Percentiles rank a stretch among this genome's conserved stretches.
These are phyloP conservation scores for Lordiphosa mommai DNA, from an alignment of 1,140 invertebrate genomes.

Conservation along the genomic window DNA sequence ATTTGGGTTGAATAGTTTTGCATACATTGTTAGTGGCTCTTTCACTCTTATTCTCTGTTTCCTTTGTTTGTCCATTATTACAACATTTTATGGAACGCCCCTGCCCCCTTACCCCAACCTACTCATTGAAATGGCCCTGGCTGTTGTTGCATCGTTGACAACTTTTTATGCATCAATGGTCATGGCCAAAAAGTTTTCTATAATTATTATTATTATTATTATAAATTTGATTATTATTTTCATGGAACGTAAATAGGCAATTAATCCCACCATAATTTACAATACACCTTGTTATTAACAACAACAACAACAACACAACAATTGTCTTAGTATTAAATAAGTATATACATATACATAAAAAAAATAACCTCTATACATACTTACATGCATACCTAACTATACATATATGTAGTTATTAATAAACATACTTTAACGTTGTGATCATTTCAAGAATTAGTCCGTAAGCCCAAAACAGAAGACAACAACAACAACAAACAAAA, in stretches of 20 bases:
- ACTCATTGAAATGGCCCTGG: conserved; percentile 35
- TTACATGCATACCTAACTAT: conserved; percentile 18
- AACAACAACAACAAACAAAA: conserved; percentile 22
- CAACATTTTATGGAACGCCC: conserved; percentile 27
- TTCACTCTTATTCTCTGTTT: background rate
- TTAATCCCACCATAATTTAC: conserved; percentile 79
- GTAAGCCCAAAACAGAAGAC: conserved; percentile 30
- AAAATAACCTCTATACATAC: conserved; percentile 26
- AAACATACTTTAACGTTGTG: conserved; percentile 73
- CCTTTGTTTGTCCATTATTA: conserved; percentile 48
- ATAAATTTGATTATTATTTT: conserved; percentile 21
- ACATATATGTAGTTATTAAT: conserved; percentile 10
- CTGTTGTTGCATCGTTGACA: conserved; percentile 17
- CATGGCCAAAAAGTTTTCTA: too few species aligned
- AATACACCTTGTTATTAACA: conserved; percentile 60
- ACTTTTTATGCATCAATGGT: conserved; percentile 40
- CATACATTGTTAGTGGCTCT: conserved; percentile 46
- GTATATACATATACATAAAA: conserved; percentile 35
- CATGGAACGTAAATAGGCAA: conserved; percentile 70
- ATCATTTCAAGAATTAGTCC: conserved; percentile 77
- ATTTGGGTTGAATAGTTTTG: conserved; percentile 59
- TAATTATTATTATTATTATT: conserved; percentile 8
- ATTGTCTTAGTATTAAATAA: conserved; percentile 34
- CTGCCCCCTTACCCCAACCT: background rate
- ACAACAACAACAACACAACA: conserved; percentile 16